phyloP scores from a whole-genome alignment of 1,140 invertebrate genomes.

The Pristionchus pacificus region DNA sequence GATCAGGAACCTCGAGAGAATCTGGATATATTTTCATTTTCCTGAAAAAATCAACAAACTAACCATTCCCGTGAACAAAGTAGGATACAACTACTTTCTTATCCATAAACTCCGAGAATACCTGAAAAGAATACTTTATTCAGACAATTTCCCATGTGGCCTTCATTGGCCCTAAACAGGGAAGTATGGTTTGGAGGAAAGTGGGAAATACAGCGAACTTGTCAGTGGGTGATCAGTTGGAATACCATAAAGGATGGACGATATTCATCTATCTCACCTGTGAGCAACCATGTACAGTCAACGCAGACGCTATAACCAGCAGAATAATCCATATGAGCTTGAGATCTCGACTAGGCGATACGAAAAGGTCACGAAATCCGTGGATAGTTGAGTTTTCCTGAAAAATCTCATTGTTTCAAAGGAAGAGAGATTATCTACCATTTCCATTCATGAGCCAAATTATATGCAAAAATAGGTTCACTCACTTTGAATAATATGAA shows the following conservation, averaged over 20 bases:
- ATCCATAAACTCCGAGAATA: conserved; percentile 24
- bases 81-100: conserved; percentile 43
- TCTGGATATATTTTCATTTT: conserved; percentile 10
- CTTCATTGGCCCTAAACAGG: no score
- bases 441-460: no score
- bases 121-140: background rate
- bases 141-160: no score
- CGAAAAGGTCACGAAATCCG: conserved; percentile 34
- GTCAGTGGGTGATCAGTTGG: no score
- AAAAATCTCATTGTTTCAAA: conserved; percentile 12
- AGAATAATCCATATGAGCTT: conserved; percentile 33
- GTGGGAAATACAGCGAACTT: conserved; percentile 6
- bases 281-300: conserved; percentile 37
- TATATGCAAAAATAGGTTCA: no score
- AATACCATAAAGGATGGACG: no score
- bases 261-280: no score
- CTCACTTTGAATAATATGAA: background rate
- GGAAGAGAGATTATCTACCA: background rate
- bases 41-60: conserved; percentile 24
- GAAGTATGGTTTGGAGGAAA: no score
- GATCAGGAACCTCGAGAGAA: conserved; percentile 37
- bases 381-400: conserved; percentile 42
- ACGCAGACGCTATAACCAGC: conserved; percentile 23
- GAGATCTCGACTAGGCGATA: conserved; percentile 9
- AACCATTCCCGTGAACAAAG: conserved; percentile 37